phyloP scores from a whole-genome alignment of 2,797 vertebrate species.

The Glyptemys insculpta region DNA sequence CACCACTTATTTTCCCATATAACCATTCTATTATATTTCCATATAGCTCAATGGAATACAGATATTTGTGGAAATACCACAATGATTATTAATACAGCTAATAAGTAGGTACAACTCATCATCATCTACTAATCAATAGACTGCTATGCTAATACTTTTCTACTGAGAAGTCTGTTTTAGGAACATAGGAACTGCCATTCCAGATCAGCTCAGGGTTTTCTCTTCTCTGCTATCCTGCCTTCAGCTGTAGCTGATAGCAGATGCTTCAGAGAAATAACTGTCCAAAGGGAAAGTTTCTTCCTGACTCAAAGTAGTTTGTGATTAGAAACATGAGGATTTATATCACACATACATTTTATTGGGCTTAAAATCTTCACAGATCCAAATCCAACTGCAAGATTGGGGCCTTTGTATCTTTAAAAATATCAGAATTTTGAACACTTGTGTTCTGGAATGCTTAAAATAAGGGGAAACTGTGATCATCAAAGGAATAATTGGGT shows the following conservation, averaged over 20 bases:
- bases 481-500: neutral
- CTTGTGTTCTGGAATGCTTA: neutral
- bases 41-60: conserved; percentile 23
- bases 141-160: conserved; percentile 35
- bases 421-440: neutral
- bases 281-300: neutral
- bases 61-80: neutral
- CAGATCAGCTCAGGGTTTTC: neutral
- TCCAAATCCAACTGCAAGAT: neutral
- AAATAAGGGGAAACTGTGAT: neutral
- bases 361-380: neutral
- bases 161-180: neutral
- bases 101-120: neutral
- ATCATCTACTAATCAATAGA: conserved; percentile 12
- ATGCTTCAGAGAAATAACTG: neutral
- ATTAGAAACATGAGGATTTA: conserved; percentile 17
- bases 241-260: neutral
- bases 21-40: conserved; percentile 11
- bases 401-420: neutral
- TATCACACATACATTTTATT: neutral
- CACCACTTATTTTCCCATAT: conserved; percentile 7
- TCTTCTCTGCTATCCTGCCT: neutral
- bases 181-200: neutral
- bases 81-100: conserved; percentile 24
- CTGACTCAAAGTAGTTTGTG: neutral